phyloP scores from a whole-genome alignment of 2,888 invertebrate species.

The Coleophora deauratella region DNA sequence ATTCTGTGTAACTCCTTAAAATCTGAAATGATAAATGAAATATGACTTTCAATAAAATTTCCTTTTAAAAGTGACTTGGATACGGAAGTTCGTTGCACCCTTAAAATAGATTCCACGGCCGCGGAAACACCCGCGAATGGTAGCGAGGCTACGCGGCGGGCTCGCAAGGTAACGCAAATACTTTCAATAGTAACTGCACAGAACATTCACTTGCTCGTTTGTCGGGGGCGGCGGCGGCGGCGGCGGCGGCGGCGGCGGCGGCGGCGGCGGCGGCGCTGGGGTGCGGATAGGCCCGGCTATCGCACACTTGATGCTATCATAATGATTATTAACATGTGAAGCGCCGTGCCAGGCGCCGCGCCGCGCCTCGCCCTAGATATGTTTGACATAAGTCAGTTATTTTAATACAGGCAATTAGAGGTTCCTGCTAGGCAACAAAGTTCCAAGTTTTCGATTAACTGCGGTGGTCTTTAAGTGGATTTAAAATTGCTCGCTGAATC shows the following conservation, averaged over 20 bases:
- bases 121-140: constrained; percentile 27
- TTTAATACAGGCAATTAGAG: constrained; percentile 72
- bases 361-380: constrained; percentile 61
- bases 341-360: constrained; percentile 59
- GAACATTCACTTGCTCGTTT: constrained; percentile 20
- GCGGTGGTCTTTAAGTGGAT: constrained; percentile 70
- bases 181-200: constrained; percentile 21
- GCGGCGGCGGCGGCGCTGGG: constrained; percentile 25
- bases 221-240: constrained; percentile 14
- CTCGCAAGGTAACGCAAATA: constrained; percentile 24
- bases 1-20: too few relatives aligned
- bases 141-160: constrained; percentile 1
- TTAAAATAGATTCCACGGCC: constrained; percentile 26
- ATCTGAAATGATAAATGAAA: too few relatives aligned
- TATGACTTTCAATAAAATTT: too few relatives aligned
- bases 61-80: too few relatives aligned
- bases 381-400: constrained; percentile 72
- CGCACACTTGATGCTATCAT: constrained; percentile 73
- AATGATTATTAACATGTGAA: constrained; percentile 74
- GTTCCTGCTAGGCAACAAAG: constrained; percentile 46
- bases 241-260: constrained; percentile 8
- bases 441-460: constrained; percentile 69
- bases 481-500: constrained; percentile 61
- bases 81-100: constrained; percentile 21
- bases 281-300: constrained; percentile 51